Base-by-base conservation (phyloP, 1,140 invertebrate species). In the Drosophila littoralis region DNA sequence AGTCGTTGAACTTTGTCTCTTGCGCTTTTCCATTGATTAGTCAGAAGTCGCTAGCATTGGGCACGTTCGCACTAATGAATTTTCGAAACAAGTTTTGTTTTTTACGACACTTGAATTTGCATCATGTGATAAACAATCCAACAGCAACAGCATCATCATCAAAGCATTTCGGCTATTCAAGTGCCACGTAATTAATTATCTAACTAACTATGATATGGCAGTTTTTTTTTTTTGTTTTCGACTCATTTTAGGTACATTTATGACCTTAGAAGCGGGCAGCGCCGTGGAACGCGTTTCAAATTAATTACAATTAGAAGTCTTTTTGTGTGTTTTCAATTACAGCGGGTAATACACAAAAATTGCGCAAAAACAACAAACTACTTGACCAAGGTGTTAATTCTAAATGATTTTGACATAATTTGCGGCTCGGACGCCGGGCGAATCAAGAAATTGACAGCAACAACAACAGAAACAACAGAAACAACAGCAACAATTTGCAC, bases 1-100 rank as follows among this genome's bases (percentile, higher is more conserved):
- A 79, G 83, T 86, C 83, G 73, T 88, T 86, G 83, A 86, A 86
- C 79, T 86, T 74, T 86, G 64, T 55, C 8, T 75, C 58, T 80
- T 42, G 46, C 54, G 79, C 72, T 55, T 79, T 63, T 77, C 51
- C 74, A 75, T 86, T 73, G 82, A 84, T 81, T 84, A 63, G 65
- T 52, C 61, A 45, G 58, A 38, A 48, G 15, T 52, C 38, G 28
- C 22, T 57, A 33, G 43, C 48, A 54, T 61, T 66, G 32, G 60
- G 74, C 50, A 51, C 32, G 32, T 51, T 13, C 7, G 7, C 61
- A 76, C 45, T 75, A 67, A 75, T 43, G 54, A 38, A 42, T 55
- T 33, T 60, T 60, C 33, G 51, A 54, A 86, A 84, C 82, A 57
- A 28, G 80, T 84, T 80, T 76, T 54, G 45, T 58, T 82, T 58